Conservation (phyloP, 2,113 vertebrate species). For the Scopus umbretta region DNA sequence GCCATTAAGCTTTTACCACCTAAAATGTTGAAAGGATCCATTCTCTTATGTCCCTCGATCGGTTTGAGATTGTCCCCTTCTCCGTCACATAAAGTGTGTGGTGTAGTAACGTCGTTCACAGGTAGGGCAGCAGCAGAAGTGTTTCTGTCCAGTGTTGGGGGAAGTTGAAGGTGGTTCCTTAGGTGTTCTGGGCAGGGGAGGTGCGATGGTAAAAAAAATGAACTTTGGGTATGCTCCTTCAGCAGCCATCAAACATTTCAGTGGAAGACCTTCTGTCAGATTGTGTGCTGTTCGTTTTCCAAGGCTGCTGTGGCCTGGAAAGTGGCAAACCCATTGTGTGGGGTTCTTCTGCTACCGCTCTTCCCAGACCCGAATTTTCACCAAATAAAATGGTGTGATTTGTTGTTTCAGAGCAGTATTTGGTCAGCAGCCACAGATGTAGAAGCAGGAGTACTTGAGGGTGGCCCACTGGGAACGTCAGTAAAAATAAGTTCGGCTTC, state of each 20-base stretch:
- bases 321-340: accelerated
- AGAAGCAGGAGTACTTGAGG: background rate
- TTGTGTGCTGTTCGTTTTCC: background rate
- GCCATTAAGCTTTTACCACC: background rate
- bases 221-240: background rate
- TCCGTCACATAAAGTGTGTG: accelerated
- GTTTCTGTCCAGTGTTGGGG: accelerated
- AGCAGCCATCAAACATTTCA: background rate
- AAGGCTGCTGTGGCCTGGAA: background rate
- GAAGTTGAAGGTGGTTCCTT: background rate
- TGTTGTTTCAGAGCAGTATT: background rate
- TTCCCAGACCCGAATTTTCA: background rate
- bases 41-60: background rate
- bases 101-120: background rate
- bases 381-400: background rate
- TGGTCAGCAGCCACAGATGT: background rate
- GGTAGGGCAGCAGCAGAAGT: background rate
- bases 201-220: background rate
- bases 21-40: background rate
- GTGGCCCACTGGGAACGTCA: background rate
- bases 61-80: background rate
- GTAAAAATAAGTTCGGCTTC: background rate
- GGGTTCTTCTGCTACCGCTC: accelerated
- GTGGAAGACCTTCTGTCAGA: background rate
- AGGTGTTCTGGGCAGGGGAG: background rate